phyloP scores from a whole-genome alignment of 64 coral and sea anemone species.

The Hydrozoanthus tunicans region DNA sequence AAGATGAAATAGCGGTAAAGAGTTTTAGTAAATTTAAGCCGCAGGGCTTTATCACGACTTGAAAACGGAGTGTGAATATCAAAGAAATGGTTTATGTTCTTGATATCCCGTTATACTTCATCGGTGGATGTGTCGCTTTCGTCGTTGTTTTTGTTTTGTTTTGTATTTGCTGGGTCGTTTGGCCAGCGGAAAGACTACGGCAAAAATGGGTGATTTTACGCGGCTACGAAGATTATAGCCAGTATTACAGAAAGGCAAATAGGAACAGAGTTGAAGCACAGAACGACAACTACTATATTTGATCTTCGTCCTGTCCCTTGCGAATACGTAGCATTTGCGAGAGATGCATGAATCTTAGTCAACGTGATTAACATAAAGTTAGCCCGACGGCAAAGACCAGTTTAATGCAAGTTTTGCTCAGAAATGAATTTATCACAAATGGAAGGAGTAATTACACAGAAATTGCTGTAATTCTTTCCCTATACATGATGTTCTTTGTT shows the following conservation, averaged over 20 bases:
- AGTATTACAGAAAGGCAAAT: conserved; percentile 31
- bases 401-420: too few species aligned
- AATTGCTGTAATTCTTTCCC: too few species aligned
- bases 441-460: too few species aligned
- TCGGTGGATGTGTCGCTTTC: conserved; percentile 15
- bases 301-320: too few species aligned
- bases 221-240: conserved; percentile 28
- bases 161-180: conserved; percentile 47
- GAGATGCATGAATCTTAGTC: too few species aligned
- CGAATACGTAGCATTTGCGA: too few species aligned
- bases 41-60: background rate
- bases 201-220: conserved; percentile 44
- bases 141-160: conserved; percentile 33
- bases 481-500: too few species aligned
- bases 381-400: too few species aligned
- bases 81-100: conserved; percentile 48
- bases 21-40: background rate
- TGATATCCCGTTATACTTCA: conserved; percentile 31
- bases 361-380: too few species aligned
- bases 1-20: background rate
- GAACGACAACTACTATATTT: background rate
- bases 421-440: too few species aligned
- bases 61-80: too few species aligned
- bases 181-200: conserved; percentile 48
- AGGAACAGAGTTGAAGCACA: conserved; percentile 4